Conservation (phyloP, 2,113 vertebrate genomes). For the Globicephala melas region DNA sequence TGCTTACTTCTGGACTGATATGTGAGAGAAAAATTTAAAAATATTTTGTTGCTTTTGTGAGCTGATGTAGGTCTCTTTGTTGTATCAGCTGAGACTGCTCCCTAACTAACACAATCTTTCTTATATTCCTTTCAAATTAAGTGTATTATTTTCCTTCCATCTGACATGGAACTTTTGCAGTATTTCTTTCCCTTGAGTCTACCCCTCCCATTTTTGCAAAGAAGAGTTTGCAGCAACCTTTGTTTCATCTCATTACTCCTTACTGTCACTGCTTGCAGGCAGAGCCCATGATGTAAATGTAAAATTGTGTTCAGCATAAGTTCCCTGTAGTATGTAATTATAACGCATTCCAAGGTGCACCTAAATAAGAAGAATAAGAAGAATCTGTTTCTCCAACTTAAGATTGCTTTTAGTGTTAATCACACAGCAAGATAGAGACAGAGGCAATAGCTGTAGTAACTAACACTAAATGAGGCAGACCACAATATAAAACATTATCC, state of each 20-base stretch:
- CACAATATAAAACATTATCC: not conserved
- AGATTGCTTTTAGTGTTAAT: slow-evolving; percentile 40
- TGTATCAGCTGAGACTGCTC: not conserved
- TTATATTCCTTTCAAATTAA: slow-evolving; percentile 32
- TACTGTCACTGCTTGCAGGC: slow-evolving; percentile 53
- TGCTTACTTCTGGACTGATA: not conserved
- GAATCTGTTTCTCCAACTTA: slow-evolving; percentile 11
- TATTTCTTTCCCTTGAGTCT: slow-evolving; percentile 42
- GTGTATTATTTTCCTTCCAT: slow-evolving; percentile 33
- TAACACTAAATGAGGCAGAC: slow-evolving; percentile 36
- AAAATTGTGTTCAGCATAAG: slow-evolving; percentile 47
- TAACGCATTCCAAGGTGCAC: slow-evolving; percentile 31
- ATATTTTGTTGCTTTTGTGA: not conserved
- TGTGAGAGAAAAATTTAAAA: not conserved
- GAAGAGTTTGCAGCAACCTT: slow-evolving; percentile 53
- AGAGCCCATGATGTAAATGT: slow-evolving; percentile 52
- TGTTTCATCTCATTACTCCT: slow-evolving; percentile 52
- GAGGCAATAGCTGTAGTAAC: not conserved
- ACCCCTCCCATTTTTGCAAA: not conserved
- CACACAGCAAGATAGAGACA: slow-evolving; percentile 29
- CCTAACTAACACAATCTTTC: not conserved
- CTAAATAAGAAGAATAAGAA: slow-evolving; percentile 55
- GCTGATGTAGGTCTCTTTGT: slow-evolving; percentile 38
- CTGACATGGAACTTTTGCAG: not conserved
- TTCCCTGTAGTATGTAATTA: slow-evolving; percentile 67